phyloP scores from a whole-genome alignment of 2,797 vertebrate species.

The Trachops cirrhosus region DNA sequence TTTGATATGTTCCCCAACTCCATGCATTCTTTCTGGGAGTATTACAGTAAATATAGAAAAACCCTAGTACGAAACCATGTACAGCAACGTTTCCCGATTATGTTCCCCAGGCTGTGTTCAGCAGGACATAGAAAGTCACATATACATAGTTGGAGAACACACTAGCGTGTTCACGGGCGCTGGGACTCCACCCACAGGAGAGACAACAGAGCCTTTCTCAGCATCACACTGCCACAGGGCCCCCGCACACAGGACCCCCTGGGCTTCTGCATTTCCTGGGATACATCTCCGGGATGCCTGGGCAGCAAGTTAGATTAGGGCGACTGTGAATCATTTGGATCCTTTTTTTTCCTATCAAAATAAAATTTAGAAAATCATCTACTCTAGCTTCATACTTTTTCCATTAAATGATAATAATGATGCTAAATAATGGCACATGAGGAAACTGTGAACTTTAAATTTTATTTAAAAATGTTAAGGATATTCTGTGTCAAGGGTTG shows the following conservation, averaged over 20 bases:
- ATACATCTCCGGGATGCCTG: background rate
- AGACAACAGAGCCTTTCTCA: background rate
- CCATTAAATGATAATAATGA: conserved; percentile 17
- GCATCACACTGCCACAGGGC: background rate
- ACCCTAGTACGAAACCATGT: background rate
- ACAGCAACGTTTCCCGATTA: background rate
- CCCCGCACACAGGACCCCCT: no score
- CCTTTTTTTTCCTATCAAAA: background rate
- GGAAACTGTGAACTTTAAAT: background rate
- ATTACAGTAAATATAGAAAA: background rate
- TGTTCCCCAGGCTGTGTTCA: background rate
- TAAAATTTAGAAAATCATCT: background rate
- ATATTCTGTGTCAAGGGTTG: background rate
- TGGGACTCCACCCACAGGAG: background rate
- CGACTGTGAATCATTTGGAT: background rate
- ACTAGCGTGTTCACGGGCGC: background rate
- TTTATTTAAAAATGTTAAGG: background rate
- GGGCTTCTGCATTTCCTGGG: background rate
- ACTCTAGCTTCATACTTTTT: background rate
- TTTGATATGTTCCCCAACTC: background rate
- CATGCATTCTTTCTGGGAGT: background rate
- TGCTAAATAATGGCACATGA: background rate
- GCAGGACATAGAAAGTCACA: background rate
- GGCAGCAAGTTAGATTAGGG: background rate
- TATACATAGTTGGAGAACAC: background rate